A percentile compares a stretch with the other conserved stretches of the same genome.
Evolutionary conservation across 2,797 vertebrate species (phyloP).

Genomic region (Clarias platycephalus): DNA sequence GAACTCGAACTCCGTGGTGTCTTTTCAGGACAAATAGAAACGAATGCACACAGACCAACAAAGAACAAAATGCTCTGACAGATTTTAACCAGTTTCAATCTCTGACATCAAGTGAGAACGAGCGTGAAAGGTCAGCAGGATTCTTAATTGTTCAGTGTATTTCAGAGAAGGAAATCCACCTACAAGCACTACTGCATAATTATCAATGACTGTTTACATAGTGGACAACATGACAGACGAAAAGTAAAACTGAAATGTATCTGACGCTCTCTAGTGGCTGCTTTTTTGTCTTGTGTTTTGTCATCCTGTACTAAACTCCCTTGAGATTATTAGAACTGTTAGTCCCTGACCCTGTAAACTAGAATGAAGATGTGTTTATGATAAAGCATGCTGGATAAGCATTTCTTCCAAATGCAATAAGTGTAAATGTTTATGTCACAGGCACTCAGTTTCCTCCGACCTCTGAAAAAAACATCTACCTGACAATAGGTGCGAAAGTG

Average conservation of each 20-base stretch:
- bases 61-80: not conserved
- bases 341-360: not conserved
- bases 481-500: not conserved
- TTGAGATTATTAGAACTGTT: not conserved
- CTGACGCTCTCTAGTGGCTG: not conserved
- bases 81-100: slow-evolving; percentile 4
- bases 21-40: slow-evolving; percentile 6
- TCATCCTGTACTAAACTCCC: not conserved
- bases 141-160: slow-evolving; percentile 17
- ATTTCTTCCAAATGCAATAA: not conserved
- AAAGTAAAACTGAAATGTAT: not conserved
- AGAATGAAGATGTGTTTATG: not conserved
- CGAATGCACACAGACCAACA: not conserved
- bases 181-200: slow-evolving; percentile 21
- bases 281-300: not conserved
- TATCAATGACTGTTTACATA: not conserved
- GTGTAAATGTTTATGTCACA: not conserved
- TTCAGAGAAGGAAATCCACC: not conserved
- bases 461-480: not conserved
- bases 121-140: slow-evolving; percentile 8
- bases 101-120: not conserved
- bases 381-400: not conserved
- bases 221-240: not conserved
- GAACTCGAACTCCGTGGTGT: not conserved
- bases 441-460: not conserved